Base-by-base conservation (phyloP, 2,797 vertebrate genomes). In the Telmatherina bonti region DNA sequence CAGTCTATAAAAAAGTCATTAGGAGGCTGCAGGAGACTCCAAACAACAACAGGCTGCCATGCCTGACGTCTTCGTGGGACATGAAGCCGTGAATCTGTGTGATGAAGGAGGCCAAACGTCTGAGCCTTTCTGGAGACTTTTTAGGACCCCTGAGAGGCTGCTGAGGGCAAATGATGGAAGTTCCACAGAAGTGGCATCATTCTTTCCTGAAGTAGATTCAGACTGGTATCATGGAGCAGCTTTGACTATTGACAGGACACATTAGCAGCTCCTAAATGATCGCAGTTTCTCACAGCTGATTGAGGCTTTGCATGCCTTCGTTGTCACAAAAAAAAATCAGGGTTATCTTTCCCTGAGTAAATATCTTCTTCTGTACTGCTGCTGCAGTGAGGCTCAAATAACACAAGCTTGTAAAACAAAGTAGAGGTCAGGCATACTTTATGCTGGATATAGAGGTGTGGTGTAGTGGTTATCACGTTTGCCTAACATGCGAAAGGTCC, bases 401-500 rank as follows among this genome's bases (percentile, higher is more conserved):
- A n/a, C 43, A 45, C 20, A 1, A 45, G 38, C 16, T 1, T 18
- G 38, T 18, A 43, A 33, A 7, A 43, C 0, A 2, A 1, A 18
- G 1, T 5, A 7, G 7, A 43, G 20, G 43, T 45, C 43, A 43
- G 2, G 5, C 45, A 22, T 47, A 9, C 45, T 22, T 0, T n/a
- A 51, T 26, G 47, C 47, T 24, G 47, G 47, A 26, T 26, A 26
- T 24, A 24, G 22, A 24, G 4, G 10, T 24, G 11, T 24, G 22
- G 81, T 89, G 85, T 88, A 88, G 89, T 88, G 83, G 85, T 91
- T 85, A 89, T 91, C 88, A 89, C 80, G 57, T 90, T 91, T 62
- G 67, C 85, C 85, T 88, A 85, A 90, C 89, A 87, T 66, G 77
- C 83, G 81, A 89, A 89, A 89, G 86, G 86, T 90, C 85, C 87